A percentile compares a stretch with the other conserved stretches of the same genome.
Conservation (phyloP, 2,113 vertebrate species). For the Pedetes capensis region DNA sequence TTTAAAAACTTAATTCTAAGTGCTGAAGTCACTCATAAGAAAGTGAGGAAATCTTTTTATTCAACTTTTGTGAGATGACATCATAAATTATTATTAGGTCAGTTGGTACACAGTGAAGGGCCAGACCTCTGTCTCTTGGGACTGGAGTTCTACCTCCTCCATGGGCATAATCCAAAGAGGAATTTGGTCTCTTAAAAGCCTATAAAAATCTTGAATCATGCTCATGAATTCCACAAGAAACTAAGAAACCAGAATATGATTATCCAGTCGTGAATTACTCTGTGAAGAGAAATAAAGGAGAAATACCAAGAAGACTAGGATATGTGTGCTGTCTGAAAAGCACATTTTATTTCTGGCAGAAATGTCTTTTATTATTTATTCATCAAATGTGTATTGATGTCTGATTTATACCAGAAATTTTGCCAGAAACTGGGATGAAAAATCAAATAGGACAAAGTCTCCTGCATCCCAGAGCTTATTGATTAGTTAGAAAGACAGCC, state of each 20-base stretch:
- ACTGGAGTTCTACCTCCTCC: neutral
- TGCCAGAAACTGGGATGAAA: slow-evolving; percentile 25
- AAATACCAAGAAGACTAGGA: neutral
- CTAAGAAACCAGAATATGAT: slow-evolving; percentile 22
- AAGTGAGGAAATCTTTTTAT: neutral
- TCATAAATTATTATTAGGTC: neutral
- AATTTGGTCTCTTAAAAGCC: neutral
- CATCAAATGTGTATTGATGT: slow-evolving; percentile 39
- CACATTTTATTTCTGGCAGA: neutral
- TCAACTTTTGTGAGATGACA: neutral
- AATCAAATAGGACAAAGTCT: neutral
- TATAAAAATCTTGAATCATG: neutral
- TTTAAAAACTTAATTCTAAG: neutral
- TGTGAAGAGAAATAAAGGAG: slow-evolving; percentile 19
- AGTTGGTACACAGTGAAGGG: neutral
- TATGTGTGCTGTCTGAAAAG: neutral
- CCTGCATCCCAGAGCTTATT: neutral
- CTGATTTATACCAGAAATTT: slow-evolving; percentile 39
- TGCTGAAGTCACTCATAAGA: neutral
- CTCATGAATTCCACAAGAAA: slow-evolving; percentile 7
- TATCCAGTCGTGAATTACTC: slow-evolving; percentile 4
- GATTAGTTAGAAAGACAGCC: neutral
- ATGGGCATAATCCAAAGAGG: neutral
- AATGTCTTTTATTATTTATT: slow-evolving; percentile 59
- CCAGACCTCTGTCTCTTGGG: neutral